phyloP scores from a whole-genome alignment of 1,140 invertebrate species.

The Achatina immaculata region DNA sequence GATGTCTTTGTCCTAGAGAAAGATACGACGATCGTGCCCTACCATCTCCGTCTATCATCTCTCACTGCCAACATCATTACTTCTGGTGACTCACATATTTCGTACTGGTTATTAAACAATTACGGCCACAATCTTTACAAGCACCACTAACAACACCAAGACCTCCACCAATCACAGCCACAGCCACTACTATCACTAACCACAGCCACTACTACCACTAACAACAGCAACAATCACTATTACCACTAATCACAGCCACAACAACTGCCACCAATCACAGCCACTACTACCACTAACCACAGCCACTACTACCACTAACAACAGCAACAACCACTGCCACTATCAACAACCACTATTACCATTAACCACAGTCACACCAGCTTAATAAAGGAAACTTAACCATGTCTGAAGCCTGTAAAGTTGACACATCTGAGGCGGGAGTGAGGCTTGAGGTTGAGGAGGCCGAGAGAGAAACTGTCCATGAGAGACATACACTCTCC shows the following conservation, averaged over 20 bases:
- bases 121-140: background rate
- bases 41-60: too few relatives aligned
- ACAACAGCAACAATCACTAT: background rate
- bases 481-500: conserved; percentile 55
- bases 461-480: conserved; percentile 60
- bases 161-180: background rate
- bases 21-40: too few relatives aligned
- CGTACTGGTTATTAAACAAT: too few relatives aligned
- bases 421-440: conserved; percentile 55
- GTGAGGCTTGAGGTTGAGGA: conserved; percentile 55
- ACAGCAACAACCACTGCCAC: background rate
- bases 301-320: background rate
- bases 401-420: conserved; percentile 60
- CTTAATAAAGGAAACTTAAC: conserved; percentile 41
- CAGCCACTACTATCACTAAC: background rate
- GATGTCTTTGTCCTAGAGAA: too few relatives aligned
- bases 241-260: background rate
- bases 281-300: background rate
- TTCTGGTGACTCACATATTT: too few relatives aligned
- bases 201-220: background rate
- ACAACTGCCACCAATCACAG: background rate
- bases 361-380: background rate
- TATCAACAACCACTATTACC: background rate
- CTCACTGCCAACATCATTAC: too few relatives aligned
- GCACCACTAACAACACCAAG: background rate